Evolutionary conservation across 2,113 vertebrate genomes (phyloP), one percentile per base, ranked within the genome.

Genomic region (Neotoma lepida): DNA sequence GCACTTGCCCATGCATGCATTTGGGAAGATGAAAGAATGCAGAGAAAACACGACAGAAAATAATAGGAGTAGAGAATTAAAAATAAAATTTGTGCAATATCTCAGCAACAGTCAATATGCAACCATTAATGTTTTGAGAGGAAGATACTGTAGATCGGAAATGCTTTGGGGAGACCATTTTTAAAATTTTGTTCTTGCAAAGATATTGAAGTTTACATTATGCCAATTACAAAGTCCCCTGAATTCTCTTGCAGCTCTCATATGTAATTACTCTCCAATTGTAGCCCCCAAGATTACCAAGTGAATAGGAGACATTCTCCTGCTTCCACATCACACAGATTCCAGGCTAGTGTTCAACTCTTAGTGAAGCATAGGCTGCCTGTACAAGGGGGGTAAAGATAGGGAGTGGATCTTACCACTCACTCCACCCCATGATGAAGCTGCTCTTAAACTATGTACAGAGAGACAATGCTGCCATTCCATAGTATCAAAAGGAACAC

Each of bases 41-140:
- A 9, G 17, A 68, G 77, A 64, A 44, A 87, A 1, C 4, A 87
- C 84, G 46, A 33, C 24, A 49, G 46, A 92, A 93, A 89, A 91
- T 28, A 77, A 77, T 1, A 94, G 28, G 10, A 93, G 22, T 18
- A 86, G 66, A 20, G 9, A 22, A 46, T 68, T 5, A 14, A 3
- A 61, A 61, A 73, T 3, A 88, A 90, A 70, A 6, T 17, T 89
- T 2, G 61, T 5, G 44, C 1, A 0, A 35, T 44, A 61, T 68
- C 78, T 95, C 26, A 77, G 12, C 14, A 89, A 58, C 9, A 82
- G 24, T 8, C 5, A 86, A 56, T 87, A 1, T 30, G 1, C 30
- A 94, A 92, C 84, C 85, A 78, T 46, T 77, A 89, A 82, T 93
- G 17, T 7, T 58, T 93, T 61, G 2, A 88, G 14, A 88, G 61